Conservation (phyloP, 2,113 vertebrate genomes). For the Haliaeetus leucogaster region DNA sequence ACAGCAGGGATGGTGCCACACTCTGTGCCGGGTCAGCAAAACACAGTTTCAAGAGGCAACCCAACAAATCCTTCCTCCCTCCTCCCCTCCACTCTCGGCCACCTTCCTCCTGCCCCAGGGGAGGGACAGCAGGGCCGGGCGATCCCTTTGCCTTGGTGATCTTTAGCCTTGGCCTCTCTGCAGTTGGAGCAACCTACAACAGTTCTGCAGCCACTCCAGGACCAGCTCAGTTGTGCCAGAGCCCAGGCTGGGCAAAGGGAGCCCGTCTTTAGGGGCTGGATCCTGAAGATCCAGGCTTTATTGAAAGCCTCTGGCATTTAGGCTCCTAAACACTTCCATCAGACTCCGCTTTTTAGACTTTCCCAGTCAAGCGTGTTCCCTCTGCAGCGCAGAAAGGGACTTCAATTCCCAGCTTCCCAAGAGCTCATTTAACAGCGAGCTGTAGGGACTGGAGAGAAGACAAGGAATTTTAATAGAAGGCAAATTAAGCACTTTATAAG, state of each 20-base stretch:
- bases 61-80: neutral
- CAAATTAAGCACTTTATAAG: slow-evolving; percentile 4
- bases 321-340: neutral
- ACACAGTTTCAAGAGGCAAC: neutral
- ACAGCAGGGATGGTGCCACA: neutral
- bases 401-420: neutral
- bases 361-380: neutral
- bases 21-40: neutral
- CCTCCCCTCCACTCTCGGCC: neutral
- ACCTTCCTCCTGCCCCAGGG: neutral
- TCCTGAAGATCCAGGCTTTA: neutral
- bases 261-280: neutral
- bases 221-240: neutral
- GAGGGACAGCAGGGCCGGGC: neutral
- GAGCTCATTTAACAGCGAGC: slow-evolving; percentile 8
- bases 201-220: neutral
- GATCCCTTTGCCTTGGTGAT: neutral
- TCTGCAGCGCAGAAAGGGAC: neutral
- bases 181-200: neutral
- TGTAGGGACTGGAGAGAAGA: neutral
- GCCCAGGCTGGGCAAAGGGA: neutral
- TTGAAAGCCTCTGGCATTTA: neutral
- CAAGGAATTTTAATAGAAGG: slow-evolving; percentile 34
- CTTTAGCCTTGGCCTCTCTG: neutral
- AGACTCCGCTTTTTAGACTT: neutral